Base-by-base conservation (phyloP, 2,113 vertebrate genomes). In the Symphodus melops region DNA sequence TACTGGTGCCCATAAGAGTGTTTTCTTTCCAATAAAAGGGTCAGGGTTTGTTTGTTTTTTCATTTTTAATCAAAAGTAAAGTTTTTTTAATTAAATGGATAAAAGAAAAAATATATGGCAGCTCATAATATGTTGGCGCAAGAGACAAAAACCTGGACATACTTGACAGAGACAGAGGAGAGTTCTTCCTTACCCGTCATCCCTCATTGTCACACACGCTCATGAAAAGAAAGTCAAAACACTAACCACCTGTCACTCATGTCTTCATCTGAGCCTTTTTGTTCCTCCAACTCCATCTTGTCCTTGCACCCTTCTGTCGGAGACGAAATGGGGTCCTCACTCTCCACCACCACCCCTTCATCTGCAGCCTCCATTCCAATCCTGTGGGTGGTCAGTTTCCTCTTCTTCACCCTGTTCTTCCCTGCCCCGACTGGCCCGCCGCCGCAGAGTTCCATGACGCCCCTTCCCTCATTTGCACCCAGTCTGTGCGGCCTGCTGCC, bases 161-260 rank as follows among this genome's bases (percentile, higher is more conserved):
- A 41, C 11, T 8, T 9, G 14, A 21, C 4, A 23, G 23, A 51
- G 14, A n/a, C 19, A 53, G 17, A 48, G 9, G 4, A 44, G 4
- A 20, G 13, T 46, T 21, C 7, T 12, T 53, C 21, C 49, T 68
- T 33, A 77, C 58, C 72, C 46, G 33, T 12, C 53, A 20, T 20
- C 17, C 20, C 11, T 36, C 60, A 46, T 16, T 28, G 13, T 57
- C 39, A 23, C 36, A 51, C 49, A 28, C 17, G 48, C 46, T 19
- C 21, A 48, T 48, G 25, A 20, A 61, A 6, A 25, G 6, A 25
- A 82, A 82, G 71, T 77, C 16, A 79, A 92, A 92, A 92, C 91
- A 93, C 91, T 91, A 93, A 92, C 94, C 95, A 99, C 98, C 98
- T 99, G 97, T 99, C 98, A 86, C 97, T 99, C 98, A 99, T 99